Evolutionary conservation across 2,113 vertebrate genomes (phyloP).

Genomic region (Xiphophorus couchianus): DNA sequence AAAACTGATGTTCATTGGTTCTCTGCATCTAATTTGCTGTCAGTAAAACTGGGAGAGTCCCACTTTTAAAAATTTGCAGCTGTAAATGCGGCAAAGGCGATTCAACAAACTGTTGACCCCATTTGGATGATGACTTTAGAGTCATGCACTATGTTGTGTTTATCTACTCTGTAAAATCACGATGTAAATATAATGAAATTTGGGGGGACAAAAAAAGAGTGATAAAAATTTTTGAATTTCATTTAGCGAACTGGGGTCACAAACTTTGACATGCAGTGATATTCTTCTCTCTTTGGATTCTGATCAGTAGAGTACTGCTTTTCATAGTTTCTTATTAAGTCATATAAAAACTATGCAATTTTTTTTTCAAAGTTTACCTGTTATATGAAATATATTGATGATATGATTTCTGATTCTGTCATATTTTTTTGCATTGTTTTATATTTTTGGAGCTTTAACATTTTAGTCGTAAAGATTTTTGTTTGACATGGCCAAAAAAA

Average conservation of each 20-base stretch:
- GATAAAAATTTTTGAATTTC: not conserved
- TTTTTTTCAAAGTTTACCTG: too few relatives aligned
- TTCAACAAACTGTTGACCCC: not conserved
- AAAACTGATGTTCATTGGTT: not conserved
- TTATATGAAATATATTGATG: not conserved
- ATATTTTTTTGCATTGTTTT: not conserved
- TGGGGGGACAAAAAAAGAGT: not conserved
- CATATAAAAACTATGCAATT: too few relatives aligned
- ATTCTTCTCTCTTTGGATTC: not conserved
- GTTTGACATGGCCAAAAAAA: not conserved
- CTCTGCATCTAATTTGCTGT: not conserved
- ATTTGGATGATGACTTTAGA: too few relatives aligned
- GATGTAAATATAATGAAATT: not conserved
- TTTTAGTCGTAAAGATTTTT: not conserved
- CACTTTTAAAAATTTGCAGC: not conserved
- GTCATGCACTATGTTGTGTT: not conserved
- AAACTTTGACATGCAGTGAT: not conserved
- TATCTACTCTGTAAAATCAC: not conserved
- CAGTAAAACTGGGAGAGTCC: not conserved
- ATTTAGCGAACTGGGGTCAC: not conserved
- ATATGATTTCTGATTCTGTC: not conserved
- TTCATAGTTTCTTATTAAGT: too few relatives aligned
- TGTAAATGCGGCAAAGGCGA: not conserved
- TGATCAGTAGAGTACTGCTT: too few relatives aligned
- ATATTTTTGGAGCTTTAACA: not conserved